phyloP scores from a whole-genome alignment of 2,113 vertebrate species.

The Neotoma lepida region DNA sequence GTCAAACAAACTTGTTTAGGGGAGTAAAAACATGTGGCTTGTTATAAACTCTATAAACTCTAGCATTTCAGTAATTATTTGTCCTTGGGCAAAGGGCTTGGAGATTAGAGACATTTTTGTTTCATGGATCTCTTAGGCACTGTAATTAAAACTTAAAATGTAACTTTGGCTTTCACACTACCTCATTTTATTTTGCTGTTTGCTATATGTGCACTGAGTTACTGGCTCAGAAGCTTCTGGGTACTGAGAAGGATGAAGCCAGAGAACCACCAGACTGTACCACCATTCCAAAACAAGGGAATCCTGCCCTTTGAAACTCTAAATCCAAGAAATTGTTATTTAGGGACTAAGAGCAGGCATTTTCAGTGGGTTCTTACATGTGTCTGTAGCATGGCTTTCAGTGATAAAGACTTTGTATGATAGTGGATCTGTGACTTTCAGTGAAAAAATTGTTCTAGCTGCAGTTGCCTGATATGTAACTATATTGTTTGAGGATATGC shows the following conservation, averaged over 20 bases:
- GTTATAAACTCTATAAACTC: background rate
- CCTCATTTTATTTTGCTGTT: background rate
- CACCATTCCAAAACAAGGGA: background rate
- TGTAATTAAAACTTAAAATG: background rate
- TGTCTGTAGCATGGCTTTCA: background rate
- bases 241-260: background rate
- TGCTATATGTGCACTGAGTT: background rate
- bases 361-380: background rate
- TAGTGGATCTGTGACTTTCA: background rate
- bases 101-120: background rate
- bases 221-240: background rate
- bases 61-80: background rate
- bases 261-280: background rate
- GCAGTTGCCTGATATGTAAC: background rate
- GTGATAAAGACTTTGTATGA: background rate
- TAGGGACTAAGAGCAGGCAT: background rate
- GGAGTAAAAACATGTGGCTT: background rate
- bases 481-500: constrained; percentile 20
- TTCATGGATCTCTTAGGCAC: background rate
- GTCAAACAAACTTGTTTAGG: background rate
- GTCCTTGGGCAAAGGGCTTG: no score
- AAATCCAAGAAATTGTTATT: constrained; percentile 1
- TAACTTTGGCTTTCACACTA: background rate
- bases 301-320: background rate
- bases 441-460: background rate